phyloP scores from a whole-genome alignment of 2,797 vertebrate genomes.

The Hydrophis major region DNA sequence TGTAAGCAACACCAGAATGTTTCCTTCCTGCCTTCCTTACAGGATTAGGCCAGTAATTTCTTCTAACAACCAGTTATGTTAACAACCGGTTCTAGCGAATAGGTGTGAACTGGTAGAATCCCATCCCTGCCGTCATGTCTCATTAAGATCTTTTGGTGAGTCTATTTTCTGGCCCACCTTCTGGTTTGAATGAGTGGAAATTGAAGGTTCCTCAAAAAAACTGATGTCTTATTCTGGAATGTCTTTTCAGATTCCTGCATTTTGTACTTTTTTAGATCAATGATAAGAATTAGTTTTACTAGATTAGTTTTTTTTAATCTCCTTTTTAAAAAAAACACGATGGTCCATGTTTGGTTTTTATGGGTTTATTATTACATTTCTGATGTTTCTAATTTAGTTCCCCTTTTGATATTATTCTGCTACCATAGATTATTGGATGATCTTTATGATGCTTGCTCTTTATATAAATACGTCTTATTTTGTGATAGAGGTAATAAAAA shows the following conservation, averaged over 20 bases:
- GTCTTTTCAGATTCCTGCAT: not conserved
- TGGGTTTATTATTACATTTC: not conserved
- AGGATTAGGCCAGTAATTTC: no score
- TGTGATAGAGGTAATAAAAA: not conserved
- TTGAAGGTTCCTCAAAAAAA: not conserved
- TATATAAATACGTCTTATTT: not conserved
- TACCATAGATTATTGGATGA: not conserved
- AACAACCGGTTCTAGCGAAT: no score
- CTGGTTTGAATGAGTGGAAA: not conserved
- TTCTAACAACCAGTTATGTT: no score
- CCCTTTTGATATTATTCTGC: not conserved
- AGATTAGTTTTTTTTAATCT: not conserved
- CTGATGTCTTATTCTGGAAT: not conserved
- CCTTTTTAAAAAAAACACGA: not conserved
- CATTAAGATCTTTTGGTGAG: not conserved
- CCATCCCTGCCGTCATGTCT: not conserved
- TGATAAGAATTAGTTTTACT: not conserved
- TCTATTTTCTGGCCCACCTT: not conserved
- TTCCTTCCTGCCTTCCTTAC: no score
- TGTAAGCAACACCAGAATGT: no score
- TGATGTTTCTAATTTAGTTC: not conserved
- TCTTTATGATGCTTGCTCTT: not conserved
- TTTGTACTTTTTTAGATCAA: not conserved
- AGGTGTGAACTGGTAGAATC: no score
- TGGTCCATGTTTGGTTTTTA: not conserved